phyloP scores from a whole-genome alignment of 2,888 invertebrate species.

The Plagodis dolabraria region DNA sequence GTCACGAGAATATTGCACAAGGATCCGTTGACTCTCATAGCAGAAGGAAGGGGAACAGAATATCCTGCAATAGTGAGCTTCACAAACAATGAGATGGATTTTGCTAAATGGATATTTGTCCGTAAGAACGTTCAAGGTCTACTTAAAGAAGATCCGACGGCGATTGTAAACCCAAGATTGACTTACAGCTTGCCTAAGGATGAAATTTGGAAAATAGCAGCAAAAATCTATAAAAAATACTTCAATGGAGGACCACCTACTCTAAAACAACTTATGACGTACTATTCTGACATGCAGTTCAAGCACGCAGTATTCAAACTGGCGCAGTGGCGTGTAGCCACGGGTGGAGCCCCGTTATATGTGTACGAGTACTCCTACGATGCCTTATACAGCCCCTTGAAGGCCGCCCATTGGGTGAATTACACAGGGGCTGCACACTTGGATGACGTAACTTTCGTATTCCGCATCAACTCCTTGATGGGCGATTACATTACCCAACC shows the following conservation, averaged over 20 bases:
- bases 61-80: constrained; percentile 45
- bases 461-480: constrained; percentile 47
- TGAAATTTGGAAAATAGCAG: constrained; percentile 31
- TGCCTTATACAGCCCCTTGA: constrained; percentile 64
- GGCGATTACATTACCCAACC: constrained; percentile 27
- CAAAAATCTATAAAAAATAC: constrained; percentile 35
- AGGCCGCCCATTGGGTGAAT: constrained; percentile 44
- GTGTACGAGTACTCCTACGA: constrained; percentile 77
- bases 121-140: constrained; percentile 4
- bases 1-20: constrained; percentile 45
- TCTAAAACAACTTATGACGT: constrained; percentile 32
- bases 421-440: constrained; percentile 65
- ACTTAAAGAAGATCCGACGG: constrained; percentile 13
- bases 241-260: constrained; percentile 34
- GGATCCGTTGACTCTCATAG: constrained; percentile 44
- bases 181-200: constrained; percentile 29
- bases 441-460: constrained; percentile 76
- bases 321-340: constrained; percentile 34
- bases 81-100: constrained; percentile 38
- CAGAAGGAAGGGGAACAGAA: constrained; percentile 44
- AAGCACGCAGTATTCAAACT: constrained; percentile 46
- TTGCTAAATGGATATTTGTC: constrained; percentile 7
- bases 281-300: constrained; percentile 37
- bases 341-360: constrained; percentile 59
- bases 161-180: constrained; percentile 33